Conservation (phyloP, 2,113 vertebrate species). For the Sinocyclocheilus rhinocerous region DNA sequence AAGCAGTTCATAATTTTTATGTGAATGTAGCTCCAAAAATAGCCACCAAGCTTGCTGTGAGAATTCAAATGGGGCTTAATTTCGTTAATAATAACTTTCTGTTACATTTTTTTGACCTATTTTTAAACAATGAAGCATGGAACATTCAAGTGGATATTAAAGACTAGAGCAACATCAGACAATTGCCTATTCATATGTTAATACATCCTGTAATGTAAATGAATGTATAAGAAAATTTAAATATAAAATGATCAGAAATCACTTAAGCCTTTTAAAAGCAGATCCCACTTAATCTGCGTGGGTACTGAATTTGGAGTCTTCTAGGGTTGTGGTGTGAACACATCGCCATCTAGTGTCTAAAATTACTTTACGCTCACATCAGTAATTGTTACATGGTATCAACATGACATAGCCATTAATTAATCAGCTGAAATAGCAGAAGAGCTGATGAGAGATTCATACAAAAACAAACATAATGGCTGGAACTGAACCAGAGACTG, state of each 20-base stretch:
- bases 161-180: neutral
- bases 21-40: neutral
- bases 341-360: slow-evolving; percentile 38
- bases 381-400: neutral
- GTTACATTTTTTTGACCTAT: neutral
- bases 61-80: slow-evolving; percentile 2
- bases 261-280: neutral
- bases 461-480: too few species aligned
- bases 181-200: neutral
- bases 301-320: neutral
- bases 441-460: neutral
- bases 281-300: neutral
- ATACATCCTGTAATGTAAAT: neutral
- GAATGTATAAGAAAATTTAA: neutral
- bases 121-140: neutral
- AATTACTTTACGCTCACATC: neutral
- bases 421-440: neutral
- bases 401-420: too few species aligned
- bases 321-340: neutral
- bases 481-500: too few species aligned
- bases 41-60: neutral
- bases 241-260: neutral
- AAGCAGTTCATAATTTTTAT: neutral
- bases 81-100: slow-evolving; percentile 22
- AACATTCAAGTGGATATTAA: neutral